These are phyloP conservation scores for Sciaenops ocellatus DNA, from an alignment of 2,797 vertebrate species.

Conservation along the genomic window DNA sequence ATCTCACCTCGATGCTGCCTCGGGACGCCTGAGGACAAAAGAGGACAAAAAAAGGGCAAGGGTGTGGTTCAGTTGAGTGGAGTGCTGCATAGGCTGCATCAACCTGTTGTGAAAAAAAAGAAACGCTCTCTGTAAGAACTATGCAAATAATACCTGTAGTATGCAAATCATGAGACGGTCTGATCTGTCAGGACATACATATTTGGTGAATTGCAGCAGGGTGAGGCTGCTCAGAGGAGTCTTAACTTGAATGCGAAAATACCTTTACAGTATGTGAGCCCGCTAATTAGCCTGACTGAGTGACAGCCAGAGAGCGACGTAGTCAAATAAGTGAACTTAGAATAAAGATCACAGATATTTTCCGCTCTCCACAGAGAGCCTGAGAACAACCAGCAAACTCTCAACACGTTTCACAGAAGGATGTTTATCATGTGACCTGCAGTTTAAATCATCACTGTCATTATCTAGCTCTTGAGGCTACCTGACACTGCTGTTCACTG, in stretches of 20 bases:
- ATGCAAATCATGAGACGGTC: conserved; percentile 4
- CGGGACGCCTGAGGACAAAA: conserved; percentile 91
- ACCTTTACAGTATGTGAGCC: not conserved
- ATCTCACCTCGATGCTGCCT: conserved; percentile 96
- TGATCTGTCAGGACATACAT: not conserved
- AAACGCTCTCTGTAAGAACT: too few relatives aligned
- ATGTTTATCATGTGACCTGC: not conserved
- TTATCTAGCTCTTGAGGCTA: not conserved
- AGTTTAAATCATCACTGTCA: not conserved
- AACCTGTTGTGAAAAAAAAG: not conserved
- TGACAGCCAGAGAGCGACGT: not conserved
- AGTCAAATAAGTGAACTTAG: not conserved
- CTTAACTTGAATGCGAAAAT: not conserved
- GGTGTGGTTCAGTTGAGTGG: not conserved
- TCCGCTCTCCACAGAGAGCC: not conserved
- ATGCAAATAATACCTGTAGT: not conserved
- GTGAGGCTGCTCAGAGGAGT: not conserved
- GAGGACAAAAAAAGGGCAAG: not conserved
- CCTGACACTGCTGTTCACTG: not conserved
- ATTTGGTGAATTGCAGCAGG: not conserved
- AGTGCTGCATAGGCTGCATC: not conserved
- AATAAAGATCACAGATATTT: not conserved
- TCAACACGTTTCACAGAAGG: not conserved
- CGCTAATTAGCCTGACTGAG: not conserved
- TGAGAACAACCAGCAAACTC: not conserved